Base-by-base conservation (phyloP, 1,140 invertebrate genomes). In the Mercenaria mercenaria region DNA sequence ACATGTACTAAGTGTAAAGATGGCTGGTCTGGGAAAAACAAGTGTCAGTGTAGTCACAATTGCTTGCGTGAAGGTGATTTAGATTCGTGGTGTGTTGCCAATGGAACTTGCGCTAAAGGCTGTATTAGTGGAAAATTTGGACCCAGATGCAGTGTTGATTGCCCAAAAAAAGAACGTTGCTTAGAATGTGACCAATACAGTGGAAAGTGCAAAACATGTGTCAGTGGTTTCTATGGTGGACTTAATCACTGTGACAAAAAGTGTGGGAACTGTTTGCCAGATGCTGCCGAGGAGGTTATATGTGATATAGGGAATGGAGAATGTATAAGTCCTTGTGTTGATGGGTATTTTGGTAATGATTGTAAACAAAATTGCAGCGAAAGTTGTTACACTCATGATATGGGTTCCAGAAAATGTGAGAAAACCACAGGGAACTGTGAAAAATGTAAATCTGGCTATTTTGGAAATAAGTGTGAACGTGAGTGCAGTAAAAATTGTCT, bases 31-130 rank as follows among this genome's bases (percentile, higher is more conserved):
- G 80, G 80, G 3, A 61, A 37, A 29, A n/a, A n/a, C n/a, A 64
- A 61, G 11, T 82, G 80, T 82, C 80, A 37, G 15, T 82, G 80
- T 82, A 82, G 80, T 26, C 56, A 82, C 39, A 41, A 82, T 67
- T 82, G 80, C 67, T n/a, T 4, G 1, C 34, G 61, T 4, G 37
- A 59, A 15, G 80, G 80, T 43, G 61, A 67, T 32, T 18, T 61
- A 4, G 37, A 56, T 10, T n/a, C 47, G 0, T 82, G 80, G 80
- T 82, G 80, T 59, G 15, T 3, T 67, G n/a, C 15, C 18, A 43
- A 64, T 64, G 80, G 80, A 43, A 41, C 26, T 13, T 82, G 80
- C 47, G 20, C 52, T 10, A 61, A 64, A 64, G 80, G 80, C 0
- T 82, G 80, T 32, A 39, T 64, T 41, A 29, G 67, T 64, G 80